phyloP scores from a whole-genome alignment of 1,140 invertebrate species.

The Ridgeia piscesae region DNA sequence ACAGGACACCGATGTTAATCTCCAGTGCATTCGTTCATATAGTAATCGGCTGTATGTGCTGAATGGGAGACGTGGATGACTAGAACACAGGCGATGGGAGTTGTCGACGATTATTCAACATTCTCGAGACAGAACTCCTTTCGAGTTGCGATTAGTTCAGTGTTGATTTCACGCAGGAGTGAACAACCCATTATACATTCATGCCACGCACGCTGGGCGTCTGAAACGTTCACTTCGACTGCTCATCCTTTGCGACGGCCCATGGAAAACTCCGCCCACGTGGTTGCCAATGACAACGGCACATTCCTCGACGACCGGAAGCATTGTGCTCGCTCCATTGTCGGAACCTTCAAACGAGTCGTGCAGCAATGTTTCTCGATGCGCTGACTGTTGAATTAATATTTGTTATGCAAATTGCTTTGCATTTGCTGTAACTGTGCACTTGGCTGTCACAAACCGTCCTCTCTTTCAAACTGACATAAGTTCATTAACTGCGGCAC shows the following conservation, averaged over 20 bases:
- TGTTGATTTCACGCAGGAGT: neutral
- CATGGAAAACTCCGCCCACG: neutral
- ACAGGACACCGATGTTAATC: no score
- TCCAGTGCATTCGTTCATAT: no score
- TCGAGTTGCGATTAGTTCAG: neutral
- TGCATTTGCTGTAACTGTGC: neutral
- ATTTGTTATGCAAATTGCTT: neutral
- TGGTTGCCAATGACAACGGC: neutral
- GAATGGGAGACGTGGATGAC: no score
- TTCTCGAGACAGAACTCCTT: neutral
- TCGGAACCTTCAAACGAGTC: neutral
- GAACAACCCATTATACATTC: neutral
- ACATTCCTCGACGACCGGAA: neutral
- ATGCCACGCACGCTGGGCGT: neutral
- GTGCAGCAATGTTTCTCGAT: neutral
- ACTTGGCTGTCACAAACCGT: neutral
- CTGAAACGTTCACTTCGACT: neutral
- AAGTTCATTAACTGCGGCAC: no score
- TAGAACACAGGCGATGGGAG: neutral
- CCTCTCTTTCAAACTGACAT: no score
- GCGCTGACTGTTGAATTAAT: neutral
- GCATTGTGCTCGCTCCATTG: neutral
- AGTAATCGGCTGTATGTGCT: no score
- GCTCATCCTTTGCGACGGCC: neutral
- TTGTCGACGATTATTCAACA: neutral